Conservation (phyloP, 1,140 invertebrate genomes). For the Globodera rostochiensis region DNA sequence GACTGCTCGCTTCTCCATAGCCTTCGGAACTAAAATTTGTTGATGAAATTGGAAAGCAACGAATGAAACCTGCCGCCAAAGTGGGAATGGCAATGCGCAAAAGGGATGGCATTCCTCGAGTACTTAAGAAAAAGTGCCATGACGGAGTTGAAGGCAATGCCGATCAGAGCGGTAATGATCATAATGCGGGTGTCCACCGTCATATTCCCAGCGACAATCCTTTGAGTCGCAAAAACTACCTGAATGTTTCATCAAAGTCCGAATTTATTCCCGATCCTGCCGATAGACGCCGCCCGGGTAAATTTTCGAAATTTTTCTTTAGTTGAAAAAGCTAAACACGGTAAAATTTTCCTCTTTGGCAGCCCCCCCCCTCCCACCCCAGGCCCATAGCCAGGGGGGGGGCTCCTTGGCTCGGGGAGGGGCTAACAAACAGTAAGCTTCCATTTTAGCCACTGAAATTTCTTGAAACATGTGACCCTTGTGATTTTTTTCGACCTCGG, state of each 20-base stretch:
- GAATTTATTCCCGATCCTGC: too few species aligned
- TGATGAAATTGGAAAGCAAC: background rate
- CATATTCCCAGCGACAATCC: constrained; percentile 80
- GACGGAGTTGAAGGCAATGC: constrained; percentile 85
- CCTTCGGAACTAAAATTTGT: background rate
- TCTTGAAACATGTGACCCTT: too few species aligned
- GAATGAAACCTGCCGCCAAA: background rate
- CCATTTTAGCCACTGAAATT: too few species aligned
- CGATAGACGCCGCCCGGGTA: too few species aligned
- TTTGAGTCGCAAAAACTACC: constrained; percentile 31
- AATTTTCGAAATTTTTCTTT: too few species aligned
- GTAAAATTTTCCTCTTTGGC: too few species aligned
- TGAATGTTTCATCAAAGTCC: background rate
- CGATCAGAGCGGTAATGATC: constrained; percentile 88
- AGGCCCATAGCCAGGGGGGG: too few species aligned
- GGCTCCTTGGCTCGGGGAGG: too few species aligned
- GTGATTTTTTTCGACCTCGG: too few species aligned
- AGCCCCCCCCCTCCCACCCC: too few species aligned
- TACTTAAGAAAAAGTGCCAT: constrained; percentile 32
- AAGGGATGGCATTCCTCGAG: constrained; percentile 82
- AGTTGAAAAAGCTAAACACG: too few species aligned
- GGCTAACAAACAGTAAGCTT: too few species aligned
- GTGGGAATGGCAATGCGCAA: constrained; percentile 66
- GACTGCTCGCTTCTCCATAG: background rate
- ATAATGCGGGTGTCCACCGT: constrained; percentile 87